A percentile compares a stretch with the other conserved stretches of the same genome.
Conservation (phyloP, 2,888 invertebrate species). For the Nesidiocoris tenuis region DNA sequence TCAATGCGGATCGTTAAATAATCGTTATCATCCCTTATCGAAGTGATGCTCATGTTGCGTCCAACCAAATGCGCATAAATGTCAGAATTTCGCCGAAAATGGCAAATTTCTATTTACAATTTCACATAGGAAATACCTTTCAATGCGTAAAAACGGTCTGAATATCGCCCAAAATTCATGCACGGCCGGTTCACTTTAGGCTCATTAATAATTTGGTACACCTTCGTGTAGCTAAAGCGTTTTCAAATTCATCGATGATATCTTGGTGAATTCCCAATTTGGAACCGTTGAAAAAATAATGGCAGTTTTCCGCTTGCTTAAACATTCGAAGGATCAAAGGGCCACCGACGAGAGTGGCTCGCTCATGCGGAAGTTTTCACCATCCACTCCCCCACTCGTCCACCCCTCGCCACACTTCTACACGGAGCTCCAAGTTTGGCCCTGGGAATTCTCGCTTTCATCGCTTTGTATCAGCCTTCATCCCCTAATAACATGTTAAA, state of each 20-base stretch:
- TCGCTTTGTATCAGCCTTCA: background rate
- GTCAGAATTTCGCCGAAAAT: too few species aligned
- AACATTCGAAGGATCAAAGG: slow-evolving; percentile 36
- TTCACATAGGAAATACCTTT: too few species aligned
- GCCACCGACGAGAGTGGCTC: background rate
- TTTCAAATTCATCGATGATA: background rate
- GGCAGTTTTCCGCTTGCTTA: slow-evolving; percentile 31
- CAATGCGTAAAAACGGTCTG: too few species aligned
- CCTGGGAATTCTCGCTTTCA: background rate
- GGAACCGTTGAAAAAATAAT: slow-evolving; percentile 30
- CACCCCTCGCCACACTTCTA: background rate
- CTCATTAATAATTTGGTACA: too few species aligned
- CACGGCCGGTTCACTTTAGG: too few species aligned
- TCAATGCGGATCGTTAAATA: background rate
- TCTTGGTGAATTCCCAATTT: background rate
- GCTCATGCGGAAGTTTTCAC: slow-evolving; percentile 28
- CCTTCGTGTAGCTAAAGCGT: background rate
- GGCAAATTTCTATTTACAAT: too few species aligned
- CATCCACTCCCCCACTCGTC: background rate
- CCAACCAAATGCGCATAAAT: too few species aligned
- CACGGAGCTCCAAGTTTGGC: background rate
- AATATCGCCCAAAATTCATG: too few species aligned
- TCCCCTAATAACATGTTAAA: background rate
- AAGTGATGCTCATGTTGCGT: too few species aligned
- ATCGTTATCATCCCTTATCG: background rate